Evolutionary conservation across 2,888 invertebrate genomes (phyloP).

Genomic region (Argyra leucocephala): DNA sequence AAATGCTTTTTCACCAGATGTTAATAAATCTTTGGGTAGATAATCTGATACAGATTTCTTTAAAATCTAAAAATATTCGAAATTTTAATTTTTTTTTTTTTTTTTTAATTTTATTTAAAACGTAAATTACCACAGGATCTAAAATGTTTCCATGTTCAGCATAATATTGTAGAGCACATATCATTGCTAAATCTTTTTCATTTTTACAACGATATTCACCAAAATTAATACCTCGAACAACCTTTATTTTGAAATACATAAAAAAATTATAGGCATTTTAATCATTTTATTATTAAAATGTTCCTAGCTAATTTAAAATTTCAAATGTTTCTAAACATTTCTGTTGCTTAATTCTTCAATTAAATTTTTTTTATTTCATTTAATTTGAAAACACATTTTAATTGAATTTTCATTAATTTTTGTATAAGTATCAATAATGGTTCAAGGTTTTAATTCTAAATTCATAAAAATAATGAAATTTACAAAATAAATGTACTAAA

Average conservation of each 20-base stretch:
- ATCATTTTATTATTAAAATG: too few species aligned
- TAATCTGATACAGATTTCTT: slow-evolving; percentile 29
- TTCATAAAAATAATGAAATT: too few species aligned
- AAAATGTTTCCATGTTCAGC: slow-evolving; percentile 65
- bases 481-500: too few species aligned
- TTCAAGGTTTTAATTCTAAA: too few species aligned
- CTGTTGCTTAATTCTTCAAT: too few species aligned
- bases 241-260: slow-evolving; percentile 23
- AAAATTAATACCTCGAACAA: slow-evolving; percentile 77
- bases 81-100: neutral
- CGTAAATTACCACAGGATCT: slow-evolving; percentile 50
- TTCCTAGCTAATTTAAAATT: too few species aligned
- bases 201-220: slow-evolving; percentile 81
- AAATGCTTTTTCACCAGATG: slow-evolving; percentile 53
- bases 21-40: slow-evolving; percentile 38
- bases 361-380: too few species aligned
- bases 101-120: neutral
- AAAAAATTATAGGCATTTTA: too few species aligned
- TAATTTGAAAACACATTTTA: too few species aligned
- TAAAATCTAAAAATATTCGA: slow-evolving; percentile 26
- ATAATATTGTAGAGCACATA: slow-evolving; percentile 85
- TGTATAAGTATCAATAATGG: too few species aligned
- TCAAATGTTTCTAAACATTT: too few species aligned
- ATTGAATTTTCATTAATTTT: too few species aligned
- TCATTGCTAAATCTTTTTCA: slow-evolving; percentile 77